Evolutionary conservation across 2,797 vertebrate genomes (phyloP).

Genomic region (Scarus forsteni): DNA sequence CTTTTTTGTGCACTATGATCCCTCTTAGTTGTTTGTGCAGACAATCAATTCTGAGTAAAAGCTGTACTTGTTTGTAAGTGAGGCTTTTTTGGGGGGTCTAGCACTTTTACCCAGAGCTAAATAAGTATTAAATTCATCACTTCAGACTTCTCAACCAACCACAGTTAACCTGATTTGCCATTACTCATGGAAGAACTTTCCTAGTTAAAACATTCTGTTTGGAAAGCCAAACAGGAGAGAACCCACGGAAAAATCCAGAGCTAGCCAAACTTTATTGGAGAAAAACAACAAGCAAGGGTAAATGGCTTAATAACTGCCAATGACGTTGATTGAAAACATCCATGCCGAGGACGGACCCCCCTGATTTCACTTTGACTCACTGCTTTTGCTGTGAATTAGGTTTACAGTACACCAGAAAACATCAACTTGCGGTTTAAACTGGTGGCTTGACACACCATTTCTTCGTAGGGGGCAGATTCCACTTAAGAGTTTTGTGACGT

Average conservation of each 20-base stretch:
- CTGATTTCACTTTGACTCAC: background rate
- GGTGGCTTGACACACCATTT: background rate
- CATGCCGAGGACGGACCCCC: background rate
- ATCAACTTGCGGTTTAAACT: background rate
- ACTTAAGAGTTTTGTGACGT: background rate
- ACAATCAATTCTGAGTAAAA: constrained; percentile 48
- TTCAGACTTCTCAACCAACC: too few relatives aligned
- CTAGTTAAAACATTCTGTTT: background rate
- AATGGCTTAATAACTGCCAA: background rate
- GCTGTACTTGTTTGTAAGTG: background rate
- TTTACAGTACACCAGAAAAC: background rate
- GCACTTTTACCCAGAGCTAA: too few relatives aligned
- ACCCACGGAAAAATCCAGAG: background rate
- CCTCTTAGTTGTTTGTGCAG: constrained; percentile 28
- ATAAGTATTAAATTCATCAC: too few relatives aligned
- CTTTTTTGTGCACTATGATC: constrained; percentile 19
- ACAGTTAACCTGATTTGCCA: too few relatives aligned
- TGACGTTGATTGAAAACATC: background rate
- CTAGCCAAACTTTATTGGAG: background rate
- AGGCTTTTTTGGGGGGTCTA: too few relatives aligned
- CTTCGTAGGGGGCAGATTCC: background rate
- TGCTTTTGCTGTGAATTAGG: background rate
- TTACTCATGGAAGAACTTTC: too few relatives aligned
- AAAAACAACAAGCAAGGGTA: background rate
- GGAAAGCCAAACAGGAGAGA: background rate